phyloP scores from a whole-genome alignment of 2,888 invertebrate genomes.

The Ormyrus labotus region DNA sequence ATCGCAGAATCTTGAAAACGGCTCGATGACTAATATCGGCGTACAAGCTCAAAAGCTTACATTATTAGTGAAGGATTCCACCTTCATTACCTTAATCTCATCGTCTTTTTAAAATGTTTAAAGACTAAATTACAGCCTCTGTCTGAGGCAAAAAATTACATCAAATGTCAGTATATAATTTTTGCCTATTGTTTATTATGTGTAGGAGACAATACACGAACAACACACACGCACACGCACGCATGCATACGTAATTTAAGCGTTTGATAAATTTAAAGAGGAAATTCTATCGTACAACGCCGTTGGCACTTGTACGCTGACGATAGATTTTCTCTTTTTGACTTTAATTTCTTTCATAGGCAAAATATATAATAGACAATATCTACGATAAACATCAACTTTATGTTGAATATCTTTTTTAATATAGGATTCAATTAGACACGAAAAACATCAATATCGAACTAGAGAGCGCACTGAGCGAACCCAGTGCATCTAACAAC shows the following conservation, averaged over 20 bases:
- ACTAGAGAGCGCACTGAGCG: slow-evolving; percentile 57
- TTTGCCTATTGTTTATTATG: slow-evolving; percentile 1
- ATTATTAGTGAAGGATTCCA: neutral
- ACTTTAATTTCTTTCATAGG: slow-evolving; percentile 12
- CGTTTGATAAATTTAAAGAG: neutral
- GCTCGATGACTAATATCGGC: slow-evolving; percentile 21
- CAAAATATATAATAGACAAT: slow-evolving; percentile 46
- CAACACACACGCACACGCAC: slow-evolving; percentile 38
- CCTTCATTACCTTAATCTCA: neutral
- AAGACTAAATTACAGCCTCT: slow-evolving; percentile 14
- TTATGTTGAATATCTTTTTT: slow-evolving; percentile 36
- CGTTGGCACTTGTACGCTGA: slow-evolving; percentile 38
- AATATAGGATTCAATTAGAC: slow-evolving; percentile 37
- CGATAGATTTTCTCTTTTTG: slow-evolving; percentile 24
- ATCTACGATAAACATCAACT: slow-evolving; percentile 43
- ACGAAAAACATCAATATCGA: slow-evolving; percentile 61
- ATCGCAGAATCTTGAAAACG: slow-evolving; percentile 28
- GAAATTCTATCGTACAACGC: slow-evolving; percentile 8
- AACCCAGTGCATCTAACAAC: slow-evolving; percentile 39
- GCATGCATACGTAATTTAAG: neutral
- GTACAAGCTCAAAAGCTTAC: slow-evolving; percentile 19
- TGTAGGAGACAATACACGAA: slow-evolving; percentile 22
- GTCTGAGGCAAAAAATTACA: slow-evolving; percentile 23
- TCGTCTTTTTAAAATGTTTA: neutral
- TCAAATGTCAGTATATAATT: slow-evolving; percentile 8